phyloP scores from a whole-genome alignment of 2,888 invertebrate species.

The Invenusta paracnida region DNA sequence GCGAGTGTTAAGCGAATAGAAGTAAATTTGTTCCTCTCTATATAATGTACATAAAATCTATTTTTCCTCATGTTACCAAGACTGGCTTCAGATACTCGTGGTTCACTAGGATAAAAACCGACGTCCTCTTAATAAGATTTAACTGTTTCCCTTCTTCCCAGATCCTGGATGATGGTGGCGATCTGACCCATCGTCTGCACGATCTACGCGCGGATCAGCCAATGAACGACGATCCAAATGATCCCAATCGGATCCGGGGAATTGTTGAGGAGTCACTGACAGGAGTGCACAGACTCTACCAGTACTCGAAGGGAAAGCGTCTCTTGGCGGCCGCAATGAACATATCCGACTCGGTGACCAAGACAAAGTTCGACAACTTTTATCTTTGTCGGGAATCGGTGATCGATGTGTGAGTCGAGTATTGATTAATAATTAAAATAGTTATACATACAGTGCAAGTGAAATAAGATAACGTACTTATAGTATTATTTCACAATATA shows the following conservation, averaged over 20 bases:
- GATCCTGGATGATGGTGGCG: constrained; percentile 91
- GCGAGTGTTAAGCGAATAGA: too few species aligned
- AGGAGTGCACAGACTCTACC: constrained; percentile 92
- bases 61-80: too few species aligned
- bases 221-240: constrained; percentile 43
- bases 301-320: constrained; percentile 86
- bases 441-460: too few species aligned
- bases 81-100: too few species aligned
- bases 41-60: too few species aligned
- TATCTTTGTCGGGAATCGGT: constrained; percentile 90
- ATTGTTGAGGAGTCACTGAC: constrained; percentile 96
- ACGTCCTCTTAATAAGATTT: neutral
- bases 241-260: constrained; percentile 71
- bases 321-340: constrained; percentile 94
- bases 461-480: too few species aligned
- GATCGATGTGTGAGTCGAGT: constrained; percentile 69
- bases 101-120: too few species aligned
- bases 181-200: constrained; percentile 89
- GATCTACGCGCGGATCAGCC: constrained; percentile 92
- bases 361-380: constrained; percentile 93
- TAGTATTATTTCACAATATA: too few species aligned
- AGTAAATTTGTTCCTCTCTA: too few species aligned
- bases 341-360: constrained; percentile 93
- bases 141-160: constrained; percentile 39
- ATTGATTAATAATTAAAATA: neutral